Conservation (phyloP, 1,140 invertebrate species). For the Pentalonia nigronervosa region DNA sequence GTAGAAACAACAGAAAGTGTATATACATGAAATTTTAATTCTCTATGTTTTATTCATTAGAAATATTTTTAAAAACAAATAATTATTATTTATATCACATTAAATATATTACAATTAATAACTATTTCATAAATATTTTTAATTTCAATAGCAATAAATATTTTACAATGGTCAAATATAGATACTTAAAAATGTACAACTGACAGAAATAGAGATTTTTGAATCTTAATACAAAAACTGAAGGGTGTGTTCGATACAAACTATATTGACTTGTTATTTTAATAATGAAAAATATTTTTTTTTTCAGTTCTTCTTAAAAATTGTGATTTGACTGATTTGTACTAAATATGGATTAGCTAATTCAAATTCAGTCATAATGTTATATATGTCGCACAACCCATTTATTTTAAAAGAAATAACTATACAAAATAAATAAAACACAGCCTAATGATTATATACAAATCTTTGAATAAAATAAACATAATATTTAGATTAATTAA, state of each 20-base stretch:
- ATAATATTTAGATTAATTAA: background rate
- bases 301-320: background rate
- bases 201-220: constrained; percentile 4
- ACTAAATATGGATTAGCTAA: constrained; percentile 25
- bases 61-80: background rate
- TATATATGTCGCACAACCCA: background rate
- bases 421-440: constrained; percentile 39
- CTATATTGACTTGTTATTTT: background rate
- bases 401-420: constrained; percentile 21
- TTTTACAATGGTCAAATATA: constrained; percentile 31
- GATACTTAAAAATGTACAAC: background rate
- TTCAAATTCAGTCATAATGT: background rate
- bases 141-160: constrained; percentile 42
- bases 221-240: background rate
- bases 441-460: constrained; percentile 47
- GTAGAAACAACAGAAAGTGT: background rate
- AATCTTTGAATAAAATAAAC: background rate
- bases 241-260: background rate
- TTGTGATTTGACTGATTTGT: background rate
- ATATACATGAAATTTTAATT: background rate
- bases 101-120: constrained; percentile 9
- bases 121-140: constrained; percentile 49
- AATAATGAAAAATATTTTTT: background rate
- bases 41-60: background rate
- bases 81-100: constrained; percentile 1